Percentiles rank a stretch among this genome's conserved stretches.
Evolutionary conservation across 2,888 invertebrate genomes (phyloP).

Genomic region (Brachyptera risi): DNA sequence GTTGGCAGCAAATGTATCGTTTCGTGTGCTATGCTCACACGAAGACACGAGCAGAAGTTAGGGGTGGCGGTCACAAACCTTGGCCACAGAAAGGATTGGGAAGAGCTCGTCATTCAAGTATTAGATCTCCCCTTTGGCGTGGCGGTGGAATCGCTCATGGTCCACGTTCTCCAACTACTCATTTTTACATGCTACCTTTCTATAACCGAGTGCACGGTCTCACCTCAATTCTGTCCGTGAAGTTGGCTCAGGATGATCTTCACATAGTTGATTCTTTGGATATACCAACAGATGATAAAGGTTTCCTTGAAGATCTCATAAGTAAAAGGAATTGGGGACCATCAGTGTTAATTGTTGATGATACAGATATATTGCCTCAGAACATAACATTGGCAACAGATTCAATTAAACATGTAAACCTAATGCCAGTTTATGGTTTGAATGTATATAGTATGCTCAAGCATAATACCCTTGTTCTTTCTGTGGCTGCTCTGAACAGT

Average conservation of each 20-base stretch:
- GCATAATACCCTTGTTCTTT: conserved; percentile 87
- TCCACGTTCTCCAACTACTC: conserved; percentile 83
- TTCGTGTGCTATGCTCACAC: conserved; percentile 76
- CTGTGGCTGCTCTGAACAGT: conserved; percentile 74
- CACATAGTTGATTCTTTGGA: conserved; percentile 85
- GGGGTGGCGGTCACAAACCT: conserved; percentile 88
- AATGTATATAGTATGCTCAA: conserved; percentile 97
- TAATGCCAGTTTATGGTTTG: conserved; percentile 94
- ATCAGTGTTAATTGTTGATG: conserved; percentile 89
- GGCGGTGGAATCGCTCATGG: conserved; percentile 86
- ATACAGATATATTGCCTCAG: conserved; percentile 79
- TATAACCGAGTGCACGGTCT: conserved; percentile 73
- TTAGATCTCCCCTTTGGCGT: conserved; percentile 80
- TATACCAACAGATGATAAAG: conserved; percentile 75
- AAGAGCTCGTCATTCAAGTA: conserved; percentile 86
- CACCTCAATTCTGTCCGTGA: conserved; percentile 77
- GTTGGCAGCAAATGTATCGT: conserved; percentile 80
- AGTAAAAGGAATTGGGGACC: conserved; percentile 92
- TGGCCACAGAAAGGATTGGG: conserved; percentile 97
- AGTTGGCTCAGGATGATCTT: conserved; percentile 92
- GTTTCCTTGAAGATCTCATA: conserved; percentile 74
- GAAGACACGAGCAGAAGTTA: conserved; percentile 77
- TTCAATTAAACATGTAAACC: conserved; percentile 73
- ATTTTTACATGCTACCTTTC: conserved; percentile 92
- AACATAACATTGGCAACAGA: conserved; percentile 84